Evolutionary conservation across 2,888 invertebrate genomes (phyloP).

Genomic region (Stenodera caucasica): DNA sequence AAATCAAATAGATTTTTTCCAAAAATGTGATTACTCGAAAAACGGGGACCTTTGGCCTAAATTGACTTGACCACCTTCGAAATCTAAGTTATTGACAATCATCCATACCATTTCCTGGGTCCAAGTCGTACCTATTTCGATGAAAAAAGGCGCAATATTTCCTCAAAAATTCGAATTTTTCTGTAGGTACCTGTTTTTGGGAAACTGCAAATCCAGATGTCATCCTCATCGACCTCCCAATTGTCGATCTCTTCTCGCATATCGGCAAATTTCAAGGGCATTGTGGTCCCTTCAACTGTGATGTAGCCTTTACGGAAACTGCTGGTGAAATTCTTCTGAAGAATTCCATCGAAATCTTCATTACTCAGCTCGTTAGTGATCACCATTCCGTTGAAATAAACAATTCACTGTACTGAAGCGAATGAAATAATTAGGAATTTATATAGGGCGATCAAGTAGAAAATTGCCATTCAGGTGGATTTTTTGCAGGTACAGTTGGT

Average conservation of each 20-base stretch:
- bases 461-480: neutral
- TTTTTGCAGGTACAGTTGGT: neutral
- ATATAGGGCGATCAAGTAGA: neutral
- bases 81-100: slow-evolving; percentile 65
- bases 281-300: slow-evolving; percentile 49
- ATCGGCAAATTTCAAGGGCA: slow-evolving; percentile 54
- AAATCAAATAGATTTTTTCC: slow-evolving; percentile 7
- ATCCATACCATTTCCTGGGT: slow-evolving; percentile 76
- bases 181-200: slow-evolving; percentile 60
- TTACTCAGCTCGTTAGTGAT: neutral
- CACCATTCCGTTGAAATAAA: slow-evolving; percentile 11
- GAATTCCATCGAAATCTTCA: slow-evolving; percentile 35
- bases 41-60: slow-evolving; percentile 70
- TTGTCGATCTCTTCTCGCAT: slow-evolving; percentile 54
- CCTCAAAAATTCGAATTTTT: neutral
- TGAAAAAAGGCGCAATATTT: too few relatives aligned
- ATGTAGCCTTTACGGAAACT: slow-evolving; percentile 44
- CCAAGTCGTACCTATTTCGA: slow-evolving; percentile 76
- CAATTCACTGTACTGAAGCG: neutral
- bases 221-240: slow-evolving; percentile 57
- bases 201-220: slow-evolving; percentile 61
- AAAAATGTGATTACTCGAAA: slow-evolving; percentile 60
- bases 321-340: slow-evolving; percentile 42
- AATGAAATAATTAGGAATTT: neutral
- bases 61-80: slow-evolving; percentile 58